These are phyloP conservation scores for Megaleporinus macrocephalus DNA, from an alignment of 2,113 vertebrate species.

Conservation along the genomic window DNA sequence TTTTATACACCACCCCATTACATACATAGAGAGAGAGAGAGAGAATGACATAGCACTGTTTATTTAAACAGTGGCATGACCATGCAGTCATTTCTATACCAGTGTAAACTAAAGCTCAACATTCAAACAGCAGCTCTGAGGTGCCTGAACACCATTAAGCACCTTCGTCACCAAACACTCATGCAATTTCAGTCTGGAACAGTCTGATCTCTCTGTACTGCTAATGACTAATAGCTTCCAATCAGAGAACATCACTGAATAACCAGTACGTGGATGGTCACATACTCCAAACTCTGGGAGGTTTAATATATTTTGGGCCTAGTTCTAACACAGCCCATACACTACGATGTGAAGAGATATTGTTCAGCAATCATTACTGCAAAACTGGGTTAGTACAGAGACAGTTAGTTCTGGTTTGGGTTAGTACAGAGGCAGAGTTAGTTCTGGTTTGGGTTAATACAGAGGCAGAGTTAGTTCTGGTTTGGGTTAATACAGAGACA, in stretches of 20 bases:
- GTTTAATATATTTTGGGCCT: background rate
- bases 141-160: background rate
- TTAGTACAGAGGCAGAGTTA: too few species aligned
- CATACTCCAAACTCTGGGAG: background rate
- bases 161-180: constrained; percentile 3
- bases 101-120: constrained; percentile 4
- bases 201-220: constrained; percentile 9
- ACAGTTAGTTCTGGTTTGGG: too few species aligned
- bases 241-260: background rate
- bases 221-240: background rate
- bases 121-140: background rate
- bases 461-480: too few species aligned
- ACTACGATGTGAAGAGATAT: too few species aligned
- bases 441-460: too few species aligned
- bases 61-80: background rate
- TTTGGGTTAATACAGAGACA: too few species aligned
- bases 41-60: constrained; percentile 5
- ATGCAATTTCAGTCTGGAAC: background rate
- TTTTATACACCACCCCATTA: too few species aligned
- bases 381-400: too few species aligned
- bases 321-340: background rate
- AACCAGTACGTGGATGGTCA: background rate
- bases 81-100: constrained; percentile 8
- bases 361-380: too few species aligned
- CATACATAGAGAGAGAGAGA: background rate